Evolutionary conservation across 2,888 invertebrate genomes (phyloP).

Genomic region (Sminthurides aquaticus): DNA sequence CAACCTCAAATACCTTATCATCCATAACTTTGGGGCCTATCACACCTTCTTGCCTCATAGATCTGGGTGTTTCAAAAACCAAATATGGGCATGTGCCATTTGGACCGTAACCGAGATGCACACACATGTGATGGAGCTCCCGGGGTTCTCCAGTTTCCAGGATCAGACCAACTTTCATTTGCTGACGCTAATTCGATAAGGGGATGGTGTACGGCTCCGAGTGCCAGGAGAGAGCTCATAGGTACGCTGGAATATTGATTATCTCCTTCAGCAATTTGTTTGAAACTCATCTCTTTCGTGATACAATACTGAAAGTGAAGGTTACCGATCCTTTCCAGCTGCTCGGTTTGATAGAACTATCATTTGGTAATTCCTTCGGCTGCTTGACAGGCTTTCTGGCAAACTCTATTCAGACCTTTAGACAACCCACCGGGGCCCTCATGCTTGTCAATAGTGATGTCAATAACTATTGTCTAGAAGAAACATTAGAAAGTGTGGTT

Average conservation of each 20-base stretch:
- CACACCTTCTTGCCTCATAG: neutral
- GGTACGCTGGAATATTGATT: neutral
- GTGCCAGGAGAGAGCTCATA: constrained; percentile 12
- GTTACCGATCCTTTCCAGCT: neutral
- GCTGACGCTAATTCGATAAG: constrained; percentile 17
- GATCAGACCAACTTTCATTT: constrained; percentile 3
- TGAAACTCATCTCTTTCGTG: neutral
- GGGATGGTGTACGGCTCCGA: constrained; percentile 20
- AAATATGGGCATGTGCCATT: constrained; percentile 20
- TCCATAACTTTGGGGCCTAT: neutral
- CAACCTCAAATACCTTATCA: neutral
- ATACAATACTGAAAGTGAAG: neutral
- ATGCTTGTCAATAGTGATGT: neutral
- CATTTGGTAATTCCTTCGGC: neutral
- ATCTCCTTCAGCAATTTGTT: neutral
- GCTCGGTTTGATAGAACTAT: neutral
- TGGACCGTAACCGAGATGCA: constrained; percentile 18
- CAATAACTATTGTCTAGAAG: neutral
- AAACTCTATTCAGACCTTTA: neutral
- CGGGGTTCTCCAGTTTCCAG: constrained; percentile 19
- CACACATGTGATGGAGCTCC: constrained; percentile 17
- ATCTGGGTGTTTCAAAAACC: constrained; percentile 10
- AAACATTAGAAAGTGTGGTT: too few species aligned
- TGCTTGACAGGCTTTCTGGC: neutral
- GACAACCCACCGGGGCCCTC: neutral